Evolutionary conservation across 2,797 vertebrate genomes (phyloP), one percentile per base, ranked within the genome.

Genomic region (Gymnoscopelus braueri): DNA sequence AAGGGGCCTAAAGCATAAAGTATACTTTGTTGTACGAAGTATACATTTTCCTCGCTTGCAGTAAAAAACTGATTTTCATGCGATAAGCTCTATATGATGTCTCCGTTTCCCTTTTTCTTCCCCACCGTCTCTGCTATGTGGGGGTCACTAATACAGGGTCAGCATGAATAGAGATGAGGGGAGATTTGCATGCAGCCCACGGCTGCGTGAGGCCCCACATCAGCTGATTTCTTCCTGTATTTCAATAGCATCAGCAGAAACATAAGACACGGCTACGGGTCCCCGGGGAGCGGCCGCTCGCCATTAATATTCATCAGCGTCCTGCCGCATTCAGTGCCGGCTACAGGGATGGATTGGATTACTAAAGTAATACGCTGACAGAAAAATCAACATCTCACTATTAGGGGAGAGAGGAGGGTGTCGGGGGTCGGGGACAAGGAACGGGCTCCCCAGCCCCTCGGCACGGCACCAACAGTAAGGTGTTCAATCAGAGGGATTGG

Each of bases 161-260:
- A 88, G 61, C 65, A 76, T 78, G 81, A 88, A 76, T 79, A 78
- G 69, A 72, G 65, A 83, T 88, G 80, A 90, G 77, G 49, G n/a
- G 63, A 78, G 67, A 90, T 93, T 84, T 89, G 82, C 82, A 90
- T 88, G 84, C 69, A 76, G 66, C 81, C 61, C 79, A 68, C 61
- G 39, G 73, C 67, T 79, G 81, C 69, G 82, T 65, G 63, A 79
- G 62, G 72, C 68, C 56, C 89, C 69, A 78, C 67, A 82, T 87
- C 74, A 89, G 79, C 88, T 87, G 77, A 87, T 81, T 83, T 80
- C 87, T 85, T 80, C 86, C 79, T 53, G 78, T 64, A 70, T 91
- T 93, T 88, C 84, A 85, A 84, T 69, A 85, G 83, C 87, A 87
- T 92, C 86, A 93, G 83, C 88, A 93, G 84, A 94, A 94, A 94